These are phyloP conservation scores for Drosophila santomea DNA, from an alignment of 1,140 invertebrate species.

Conservation along the genomic window DNA sequence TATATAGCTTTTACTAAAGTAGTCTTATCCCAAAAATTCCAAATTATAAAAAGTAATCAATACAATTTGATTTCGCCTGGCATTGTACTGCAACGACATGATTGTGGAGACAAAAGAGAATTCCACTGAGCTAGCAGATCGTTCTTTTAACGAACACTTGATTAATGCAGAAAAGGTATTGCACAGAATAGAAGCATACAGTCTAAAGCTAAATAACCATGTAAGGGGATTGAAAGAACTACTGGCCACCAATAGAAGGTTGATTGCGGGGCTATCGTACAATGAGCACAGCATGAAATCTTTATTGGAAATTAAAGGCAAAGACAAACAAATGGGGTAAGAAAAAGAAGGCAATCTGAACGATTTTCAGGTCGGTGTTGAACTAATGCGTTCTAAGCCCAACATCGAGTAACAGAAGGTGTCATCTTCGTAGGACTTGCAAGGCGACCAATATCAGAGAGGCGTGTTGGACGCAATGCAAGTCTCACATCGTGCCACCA, in stretches of 20 bases:
- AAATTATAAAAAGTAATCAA: constrained; percentile 18
- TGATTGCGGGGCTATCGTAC: constrained; percentile 6
- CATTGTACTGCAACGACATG: constrained; percentile 7
- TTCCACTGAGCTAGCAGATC: background rate
- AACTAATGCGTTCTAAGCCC: no score
- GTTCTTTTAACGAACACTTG: constrained; percentile 26
- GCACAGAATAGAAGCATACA: constrained; percentile 30
- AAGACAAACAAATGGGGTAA: background rate
- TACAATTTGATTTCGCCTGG: background rate
- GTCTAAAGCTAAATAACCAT: constrained; percentile 10
- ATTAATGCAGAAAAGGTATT: constrained; percentile 22
- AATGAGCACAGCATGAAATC: constrained; percentile 9
- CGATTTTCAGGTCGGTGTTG: no score
- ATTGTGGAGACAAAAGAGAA: constrained; percentile 1
- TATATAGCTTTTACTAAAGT: constrained; percentile 12
- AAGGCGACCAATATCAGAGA: constrained; percentile 23
- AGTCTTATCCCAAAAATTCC: constrained; percentile 27
- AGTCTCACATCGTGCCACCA: constrained; percentile 1
- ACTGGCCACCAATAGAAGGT: constrained; percentile 20
- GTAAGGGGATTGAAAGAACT: constrained; percentile 25
- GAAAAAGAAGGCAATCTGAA: background rate
- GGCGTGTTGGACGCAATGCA: constrained; percentile 33
- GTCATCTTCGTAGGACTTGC: constrained; percentile 20
- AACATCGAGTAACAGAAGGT: no score
- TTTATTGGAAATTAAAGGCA: constrained; percentile 1